Evolutionary conservation across 1,140 invertebrate species (phyloP).

Genomic region (Drosophila cardini): DNA sequence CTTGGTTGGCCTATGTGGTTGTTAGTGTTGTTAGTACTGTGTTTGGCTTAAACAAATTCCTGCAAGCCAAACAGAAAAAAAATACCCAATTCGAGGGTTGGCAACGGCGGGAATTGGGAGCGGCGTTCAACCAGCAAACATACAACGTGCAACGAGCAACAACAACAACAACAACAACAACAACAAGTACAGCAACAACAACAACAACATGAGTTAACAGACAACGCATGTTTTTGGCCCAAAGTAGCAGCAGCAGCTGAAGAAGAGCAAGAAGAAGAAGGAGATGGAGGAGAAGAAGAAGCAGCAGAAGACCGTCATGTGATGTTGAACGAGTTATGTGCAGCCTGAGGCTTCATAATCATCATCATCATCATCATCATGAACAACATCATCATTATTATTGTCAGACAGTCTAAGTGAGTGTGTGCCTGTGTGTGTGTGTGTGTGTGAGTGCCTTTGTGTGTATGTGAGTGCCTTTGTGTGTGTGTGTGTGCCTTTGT

Average conservation of each 20-base stretch:
- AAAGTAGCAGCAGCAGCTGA: conserved; percentile 27
- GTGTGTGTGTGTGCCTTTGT: too few relatives aligned
- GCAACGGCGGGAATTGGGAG: conserved; percentile 2
- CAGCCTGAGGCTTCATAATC: conserved; percentile 31
- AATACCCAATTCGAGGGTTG: conserved; percentile 19
- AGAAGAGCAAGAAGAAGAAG: conserved; percentile 7
- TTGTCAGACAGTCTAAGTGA: not conserved
- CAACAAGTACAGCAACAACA: conserved; percentile 17
- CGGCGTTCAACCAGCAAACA: conserved; percentile 18
- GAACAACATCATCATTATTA: conserved; percentile 31
- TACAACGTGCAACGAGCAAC: conserved; percentile 20
- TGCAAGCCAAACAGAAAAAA: conserved; percentile 37
- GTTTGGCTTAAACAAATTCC: conserved; percentile 71
- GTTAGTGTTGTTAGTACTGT: conserved; percentile 29
- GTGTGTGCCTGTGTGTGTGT: conserved; percentile 4
- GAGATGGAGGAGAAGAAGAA: conserved; percentile 11
- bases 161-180: conserved; percentile 19
- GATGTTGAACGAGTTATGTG: conserved; percentile 47
- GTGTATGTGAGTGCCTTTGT: too few relatives aligned
- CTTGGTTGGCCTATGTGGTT: conserved; percentile 15
- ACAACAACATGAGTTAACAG: conserved; percentile 12
- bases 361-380: conserved; percentile 31
- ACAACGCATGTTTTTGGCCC: conserved; percentile 56
- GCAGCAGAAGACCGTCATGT: conserved; percentile 14
- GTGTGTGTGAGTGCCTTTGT: too few relatives aligned